Percentiles rank a stretch among this genome's conserved stretches.
Conservation (phyloP, 1,140 invertebrate genomes). For the Drosophila prosaltans region DNA sequence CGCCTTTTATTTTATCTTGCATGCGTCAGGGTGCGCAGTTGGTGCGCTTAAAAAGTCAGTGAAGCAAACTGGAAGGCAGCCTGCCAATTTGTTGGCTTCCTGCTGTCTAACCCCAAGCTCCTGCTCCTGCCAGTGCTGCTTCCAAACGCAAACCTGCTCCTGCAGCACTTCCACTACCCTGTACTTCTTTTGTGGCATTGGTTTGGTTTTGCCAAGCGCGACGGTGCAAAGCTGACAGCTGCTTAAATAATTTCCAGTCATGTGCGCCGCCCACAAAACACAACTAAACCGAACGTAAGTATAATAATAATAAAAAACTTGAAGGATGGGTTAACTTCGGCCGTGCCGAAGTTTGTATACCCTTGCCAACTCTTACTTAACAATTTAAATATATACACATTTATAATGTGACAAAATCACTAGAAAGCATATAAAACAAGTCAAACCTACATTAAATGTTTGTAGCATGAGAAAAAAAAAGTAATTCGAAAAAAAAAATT, state of each 20-base stretch:
- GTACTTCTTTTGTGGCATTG: neutral
- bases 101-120: conserved; percentile 43
- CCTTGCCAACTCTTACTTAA: too few species aligned
- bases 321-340: too few species aligned
- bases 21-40: conserved; percentile 59
- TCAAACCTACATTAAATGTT: too few species aligned
- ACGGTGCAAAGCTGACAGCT: conserved; percentile 64
- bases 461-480: too few species aligned
- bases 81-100: conserved; percentile 60
- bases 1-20: conserved; percentile 46
- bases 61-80: conserved; percentile 57
- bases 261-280: conserved; percentile 64
- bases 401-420: too few species aligned
- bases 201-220: conserved; percentile 53
- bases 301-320: conserved; percentile 25
- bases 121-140: conserved; percentile 11
- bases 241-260: conserved; percentile 65
- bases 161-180: neutral
- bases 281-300: conserved; percentile 57
- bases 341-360: too few species aligned
- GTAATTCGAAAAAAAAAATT: too few species aligned
- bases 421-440: too few species aligned
- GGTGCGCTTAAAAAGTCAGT: conserved; percentile 58
- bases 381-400: too few species aligned
- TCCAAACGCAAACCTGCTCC: neutral